These are phyloP conservation scores for Scrobipalpa atriplicella DNA, from an alignment of 2,888 invertebrate species.

Conservation along the genomic window DNA sequence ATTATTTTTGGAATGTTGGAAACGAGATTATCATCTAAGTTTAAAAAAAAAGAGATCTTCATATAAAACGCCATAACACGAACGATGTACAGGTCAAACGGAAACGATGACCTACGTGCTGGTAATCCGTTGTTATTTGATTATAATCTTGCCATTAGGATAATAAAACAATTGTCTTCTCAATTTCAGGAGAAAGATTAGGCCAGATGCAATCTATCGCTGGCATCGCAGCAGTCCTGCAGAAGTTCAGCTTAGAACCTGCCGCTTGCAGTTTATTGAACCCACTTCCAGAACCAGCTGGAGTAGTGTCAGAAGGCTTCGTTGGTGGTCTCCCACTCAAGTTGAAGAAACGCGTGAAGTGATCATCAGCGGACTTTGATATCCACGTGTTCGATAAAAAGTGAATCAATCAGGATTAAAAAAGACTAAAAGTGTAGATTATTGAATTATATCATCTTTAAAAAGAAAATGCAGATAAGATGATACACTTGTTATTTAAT, in stretches of 20 bases:
- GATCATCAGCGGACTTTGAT: not conserved
- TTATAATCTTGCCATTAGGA: no score
- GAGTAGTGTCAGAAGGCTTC: constrained; percentile 62
- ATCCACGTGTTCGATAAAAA: not conserved
- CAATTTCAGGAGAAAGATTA: constrained; percentile 62
- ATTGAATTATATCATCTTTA: not conserved
- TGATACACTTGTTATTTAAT: not conserved
- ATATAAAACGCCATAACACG: no score
- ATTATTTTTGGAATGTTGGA: no score
- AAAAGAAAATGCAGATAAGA: not conserved
- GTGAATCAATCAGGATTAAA: not conserved
- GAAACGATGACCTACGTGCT: no score
- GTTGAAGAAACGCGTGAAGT: constrained; percentile 45
- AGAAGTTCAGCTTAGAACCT: constrained; percentile 61
- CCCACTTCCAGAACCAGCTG: constrained; percentile 60
- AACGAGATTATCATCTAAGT: no score
- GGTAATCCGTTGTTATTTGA: no score
- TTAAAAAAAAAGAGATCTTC: no score
- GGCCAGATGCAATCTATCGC: constrained; percentile 74
- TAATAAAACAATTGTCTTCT: no score
- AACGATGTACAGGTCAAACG: no score
- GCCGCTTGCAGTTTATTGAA: constrained; percentile 52
- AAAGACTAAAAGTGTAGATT: not conserved
- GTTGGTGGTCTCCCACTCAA: constrained; percentile 61
- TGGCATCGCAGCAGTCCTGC: constrained; percentile 60